Base-by-base conservation (phyloP, 2,113 vertebrate species). In the Nerophis lumbriciformis region DNA sequence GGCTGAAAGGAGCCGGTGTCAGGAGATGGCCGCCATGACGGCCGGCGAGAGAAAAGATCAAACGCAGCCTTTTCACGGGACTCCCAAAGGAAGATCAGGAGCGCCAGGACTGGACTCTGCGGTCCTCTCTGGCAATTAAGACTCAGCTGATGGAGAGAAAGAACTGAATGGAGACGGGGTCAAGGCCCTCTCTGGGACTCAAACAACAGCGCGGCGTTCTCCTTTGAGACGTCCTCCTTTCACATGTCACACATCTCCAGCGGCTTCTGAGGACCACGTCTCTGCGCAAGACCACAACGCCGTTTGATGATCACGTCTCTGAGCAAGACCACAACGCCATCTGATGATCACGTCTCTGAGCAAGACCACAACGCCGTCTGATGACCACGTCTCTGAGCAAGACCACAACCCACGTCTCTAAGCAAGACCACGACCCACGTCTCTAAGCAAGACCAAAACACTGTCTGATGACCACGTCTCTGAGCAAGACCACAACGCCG, bases 71-170 rank as follows among this genome's bases (percentile, higher is more conserved):
- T 98, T 99, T 97, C 94, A 97, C 94, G 92, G 88, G 90, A 92
- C 93, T 93, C 91, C 97, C 95, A 87, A 96, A 98, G 94, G 92
- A 95, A 95, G 94, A 95, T 92, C 92, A 93, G 92, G 93, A 94
- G 94, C 93, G 94, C 94, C 94, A 94, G 90, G 91, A 90, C 92
- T 82, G 86, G 92, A 93, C 93, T 95, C 94, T 94, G 91, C 92
- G 93, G 92, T 94, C 93, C 94, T 96, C 94, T 94, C 93, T 95
- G 93, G 95, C 94, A 97, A 97, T 98, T 95, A 98, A 28, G 94
- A 95, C 94, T 97, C 95, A 96, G 95, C 94, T 98, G 94, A 96
- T 96, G 94, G 92, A 94, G 92, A 96, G 95, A 98, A 97, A 95
- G 92, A 92, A 91, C 83, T 96, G 95, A 99, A 97, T 98, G 95